phyloP scores from a whole-genome alignment of 2,113 vertebrate genomes.

The Montifringilla adamsi region DNA sequence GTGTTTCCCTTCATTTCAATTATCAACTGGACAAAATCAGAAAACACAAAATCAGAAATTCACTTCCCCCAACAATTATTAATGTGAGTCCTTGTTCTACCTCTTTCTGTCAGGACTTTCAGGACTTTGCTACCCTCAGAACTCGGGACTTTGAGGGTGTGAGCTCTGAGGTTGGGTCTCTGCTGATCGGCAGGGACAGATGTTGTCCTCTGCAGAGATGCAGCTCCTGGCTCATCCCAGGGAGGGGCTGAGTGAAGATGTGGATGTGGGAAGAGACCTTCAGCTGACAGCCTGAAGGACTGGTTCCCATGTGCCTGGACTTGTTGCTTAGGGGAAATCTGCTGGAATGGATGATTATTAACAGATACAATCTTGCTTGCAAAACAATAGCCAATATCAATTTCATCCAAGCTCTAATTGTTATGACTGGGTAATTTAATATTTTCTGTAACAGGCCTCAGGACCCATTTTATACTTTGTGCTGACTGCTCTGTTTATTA shows the following conservation, averaged over 20 bases:
- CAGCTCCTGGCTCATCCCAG: neutral
- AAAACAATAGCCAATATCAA: neutral
- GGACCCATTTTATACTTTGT: neutral
- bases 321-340: neutral
- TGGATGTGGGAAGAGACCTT: neutral
- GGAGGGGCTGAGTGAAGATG: neutral
- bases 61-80: neutral
- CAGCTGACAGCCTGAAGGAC: neutral
- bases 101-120: neutral
- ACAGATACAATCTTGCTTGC: neutral
- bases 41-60: neutral
- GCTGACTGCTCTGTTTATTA: neutral
- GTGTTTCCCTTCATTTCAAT: neutral
- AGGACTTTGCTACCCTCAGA: neutral
- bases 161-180: neutral
- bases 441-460: neutral
- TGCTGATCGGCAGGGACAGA: neutral
- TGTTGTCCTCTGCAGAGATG: neutral
- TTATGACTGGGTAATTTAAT: neutral
- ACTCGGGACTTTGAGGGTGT: neutral
- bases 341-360: neutral
- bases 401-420: neutral
- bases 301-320: neutral
- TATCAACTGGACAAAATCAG: neutral
- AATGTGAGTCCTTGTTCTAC: rapidly evolving